Percentiles rank a stretch among this genome's conserved stretches.
Evolutionary conservation across 2,797 vertebrate genomes (phyloP).

Genomic region (Scolopax bukidnonensis): DNA sequence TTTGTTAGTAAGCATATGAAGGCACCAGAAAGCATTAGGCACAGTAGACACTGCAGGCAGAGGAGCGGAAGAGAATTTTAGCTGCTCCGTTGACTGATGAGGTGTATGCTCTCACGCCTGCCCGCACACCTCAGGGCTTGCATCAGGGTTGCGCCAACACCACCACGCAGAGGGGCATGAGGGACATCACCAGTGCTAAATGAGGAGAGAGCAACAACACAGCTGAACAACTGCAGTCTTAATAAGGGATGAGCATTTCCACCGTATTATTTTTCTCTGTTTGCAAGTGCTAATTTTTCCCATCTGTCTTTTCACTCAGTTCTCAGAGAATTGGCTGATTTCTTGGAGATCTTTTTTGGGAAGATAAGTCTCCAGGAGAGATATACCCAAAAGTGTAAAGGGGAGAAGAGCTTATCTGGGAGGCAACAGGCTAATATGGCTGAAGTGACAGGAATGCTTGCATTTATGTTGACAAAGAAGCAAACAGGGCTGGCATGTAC

Average conservation of each 20-base stretch:
- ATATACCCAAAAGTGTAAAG: background rate
- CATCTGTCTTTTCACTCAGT: background rate
- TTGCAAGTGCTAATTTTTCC: background rate
- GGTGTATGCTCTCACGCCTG: background rate
- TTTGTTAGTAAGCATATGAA: background rate
- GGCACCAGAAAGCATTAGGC: background rate
- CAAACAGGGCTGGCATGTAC: background rate
- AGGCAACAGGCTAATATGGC: background rate
- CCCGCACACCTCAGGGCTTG: background rate
- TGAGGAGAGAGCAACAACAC: background rate
- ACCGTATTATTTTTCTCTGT: background rate
- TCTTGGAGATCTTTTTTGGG: background rate
- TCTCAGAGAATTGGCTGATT: background rate
- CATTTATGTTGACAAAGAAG: background rate
- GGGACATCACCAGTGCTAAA: background rate
- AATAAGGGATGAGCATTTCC: background rate
- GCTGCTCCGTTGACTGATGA: background rate
- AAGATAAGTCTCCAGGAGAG: background rate
- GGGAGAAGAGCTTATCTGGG: background rate
- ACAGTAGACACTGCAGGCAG: rapidly evolving
- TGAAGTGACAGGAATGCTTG: background rate
- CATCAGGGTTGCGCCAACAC: background rate
- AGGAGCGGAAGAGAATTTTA: background rate
- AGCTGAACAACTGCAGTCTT: background rate
- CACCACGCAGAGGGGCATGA: rapidly evolving